Evolutionary conservation across 2,797 vertebrate species (phyloP).

Genomic region (Knipowitschia caucasica): DNA sequence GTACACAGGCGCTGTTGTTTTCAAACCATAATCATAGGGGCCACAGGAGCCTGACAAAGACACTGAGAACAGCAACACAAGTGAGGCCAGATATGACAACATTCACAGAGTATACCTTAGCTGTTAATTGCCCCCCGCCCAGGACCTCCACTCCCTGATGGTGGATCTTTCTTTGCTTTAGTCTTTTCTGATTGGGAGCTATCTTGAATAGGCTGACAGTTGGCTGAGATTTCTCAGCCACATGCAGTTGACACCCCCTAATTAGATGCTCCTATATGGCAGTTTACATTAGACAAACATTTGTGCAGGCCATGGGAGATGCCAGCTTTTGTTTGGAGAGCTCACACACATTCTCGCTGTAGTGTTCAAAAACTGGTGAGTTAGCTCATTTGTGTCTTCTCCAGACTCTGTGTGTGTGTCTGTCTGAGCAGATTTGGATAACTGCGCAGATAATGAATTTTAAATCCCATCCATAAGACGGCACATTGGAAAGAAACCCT

Average conservation of each 20-base stretch:
- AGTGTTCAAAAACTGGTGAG: conserved; percentile 54
- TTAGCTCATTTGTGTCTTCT: conserved; percentile 71
- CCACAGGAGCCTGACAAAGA: conserved; percentile 53
- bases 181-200: conserved; percentile 64
- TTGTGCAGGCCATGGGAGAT: conserved; percentile 74
- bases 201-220: conserved; percentile 73
- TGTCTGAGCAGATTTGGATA: conserved; percentile 70
- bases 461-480: conserved; percentile 70
- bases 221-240: conserved; percentile 75
- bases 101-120: conserved; percentile 69
- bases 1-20: conserved; percentile 32
- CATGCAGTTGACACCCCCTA: conserved; percentile 73
- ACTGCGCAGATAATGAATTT: conserved; percentile 75
- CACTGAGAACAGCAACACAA: conserved; percentile 54
- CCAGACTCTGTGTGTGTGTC: conserved; percentile 66
- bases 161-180: conserved; percentile 44
- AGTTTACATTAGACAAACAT: conserved; percentile 77
- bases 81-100: conserved; percentile 65
- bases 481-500: conserved; percentile 62
- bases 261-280: conserved; percentile 77
- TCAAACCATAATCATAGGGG: conserved; percentile 66
- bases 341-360: conserved; percentile 30
- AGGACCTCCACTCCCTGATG: conserved; percentile 54
- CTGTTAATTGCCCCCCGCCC: conserved; percentile 72
- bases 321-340: conserved; percentile 76